phyloP scores from a whole-genome alignment of 2,113 vertebrate species.

The Monopterus albus region DNA sequence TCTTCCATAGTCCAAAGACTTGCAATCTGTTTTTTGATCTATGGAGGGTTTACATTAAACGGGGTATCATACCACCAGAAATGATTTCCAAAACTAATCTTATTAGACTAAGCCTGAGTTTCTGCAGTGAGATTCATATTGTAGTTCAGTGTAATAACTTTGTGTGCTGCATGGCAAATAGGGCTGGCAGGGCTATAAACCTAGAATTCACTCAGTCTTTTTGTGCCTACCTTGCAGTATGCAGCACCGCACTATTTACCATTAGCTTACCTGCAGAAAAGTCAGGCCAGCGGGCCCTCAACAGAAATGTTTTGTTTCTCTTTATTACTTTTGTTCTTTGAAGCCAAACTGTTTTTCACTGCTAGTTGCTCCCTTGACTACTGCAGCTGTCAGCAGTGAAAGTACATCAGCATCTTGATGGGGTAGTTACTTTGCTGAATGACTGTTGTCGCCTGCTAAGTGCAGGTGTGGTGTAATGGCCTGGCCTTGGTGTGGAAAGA shows the following conservation, averaged over 20 bases:
- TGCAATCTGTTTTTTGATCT: no score
- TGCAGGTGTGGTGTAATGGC: slow-evolving; percentile 61
- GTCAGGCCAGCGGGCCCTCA: neutral
- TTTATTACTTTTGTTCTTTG: slow-evolving; percentile 22
- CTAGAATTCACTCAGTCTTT: slow-evolving; percentile 4
- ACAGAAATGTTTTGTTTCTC: neutral
- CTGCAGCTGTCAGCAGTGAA: slow-evolving; percentile 24
- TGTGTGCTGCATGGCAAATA: neutral
- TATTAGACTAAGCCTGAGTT: slow-evolving; percentile 15
- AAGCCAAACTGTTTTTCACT: slow-evolving; percentile 9
- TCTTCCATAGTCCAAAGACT: no score
- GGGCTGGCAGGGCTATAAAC: slow-evolving; percentile 18
- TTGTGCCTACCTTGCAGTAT: slow-evolving; percentile 27
- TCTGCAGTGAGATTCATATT: neutral
- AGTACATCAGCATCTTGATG: neutral
- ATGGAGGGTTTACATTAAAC: no score
- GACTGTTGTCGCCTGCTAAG: slow-evolving; percentile 29
- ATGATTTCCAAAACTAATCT: slow-evolving; percentile 14
- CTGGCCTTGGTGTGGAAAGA: slow-evolving; percentile 21
- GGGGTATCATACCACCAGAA: no score
- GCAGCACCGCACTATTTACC: slow-evolving; percentile 4
- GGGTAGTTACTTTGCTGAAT: slow-evolving; percentile 16
- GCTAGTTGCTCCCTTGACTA: slow-evolving; percentile 12
- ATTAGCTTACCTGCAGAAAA: slow-evolving; percentile 14
- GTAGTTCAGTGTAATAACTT: slow-evolving; percentile 19